Conservation (phyloP, 2,113 vertebrate species). For the Gila orcuttii region DNA sequence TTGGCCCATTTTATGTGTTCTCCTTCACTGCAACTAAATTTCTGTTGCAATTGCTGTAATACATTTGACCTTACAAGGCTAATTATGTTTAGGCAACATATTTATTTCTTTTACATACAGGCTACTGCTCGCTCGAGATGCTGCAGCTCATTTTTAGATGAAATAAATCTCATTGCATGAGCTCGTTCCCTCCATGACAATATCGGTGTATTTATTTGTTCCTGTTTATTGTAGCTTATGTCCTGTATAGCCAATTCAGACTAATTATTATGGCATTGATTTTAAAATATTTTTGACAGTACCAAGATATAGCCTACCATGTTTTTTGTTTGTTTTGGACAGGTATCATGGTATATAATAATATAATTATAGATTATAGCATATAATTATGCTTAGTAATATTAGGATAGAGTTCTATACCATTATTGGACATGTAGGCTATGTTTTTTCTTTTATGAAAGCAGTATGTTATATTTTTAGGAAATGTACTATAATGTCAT, state of each 20-base stretch:
- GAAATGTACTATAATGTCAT: too few species aligned
- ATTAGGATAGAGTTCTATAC: too few species aligned
- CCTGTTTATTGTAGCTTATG: background rate
- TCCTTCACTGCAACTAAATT: background rate
- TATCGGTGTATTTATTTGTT: background rate
- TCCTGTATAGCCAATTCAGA: background rate
- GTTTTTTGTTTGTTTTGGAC: too few species aligned
- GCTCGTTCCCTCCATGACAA: background rate
- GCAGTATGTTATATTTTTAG: too few species aligned
- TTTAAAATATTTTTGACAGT: background rate
- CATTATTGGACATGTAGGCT: too few species aligned
- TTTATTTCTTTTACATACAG: background rate
- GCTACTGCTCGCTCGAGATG: background rate
- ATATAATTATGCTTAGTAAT: too few species aligned
- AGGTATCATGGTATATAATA: too few species aligned
- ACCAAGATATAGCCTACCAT: too few species aligned
- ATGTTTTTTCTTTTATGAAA: too few species aligned
- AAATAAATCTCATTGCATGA: background rate
- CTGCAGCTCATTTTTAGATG: background rate
- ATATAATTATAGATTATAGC: too few species aligned
- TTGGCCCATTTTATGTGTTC: constrained; percentile 36
- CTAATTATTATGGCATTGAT: background rate
- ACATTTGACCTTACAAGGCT: constrained; percentile 24
- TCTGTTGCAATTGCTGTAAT: background rate
- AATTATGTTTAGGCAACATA: background rate